phyloP scores from a whole-genome alignment of 2,113 vertebrate genomes.

The Thunnus maccoyii region DNA sequence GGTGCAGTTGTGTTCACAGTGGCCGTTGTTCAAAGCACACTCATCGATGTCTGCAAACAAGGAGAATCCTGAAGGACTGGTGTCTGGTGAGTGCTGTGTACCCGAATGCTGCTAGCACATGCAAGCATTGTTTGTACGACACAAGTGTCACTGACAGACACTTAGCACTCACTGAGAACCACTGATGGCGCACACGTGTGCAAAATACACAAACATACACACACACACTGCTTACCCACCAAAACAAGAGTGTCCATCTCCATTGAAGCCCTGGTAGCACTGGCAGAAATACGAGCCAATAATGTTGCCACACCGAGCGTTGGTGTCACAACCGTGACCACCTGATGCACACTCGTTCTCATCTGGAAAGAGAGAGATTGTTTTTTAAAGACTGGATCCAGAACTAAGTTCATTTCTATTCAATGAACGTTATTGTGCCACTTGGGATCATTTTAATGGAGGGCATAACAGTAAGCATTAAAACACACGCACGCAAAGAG shows the following conservation, averaged over 20 bases:
- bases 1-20: slow-evolving; percentile 83
- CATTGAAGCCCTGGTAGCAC: slow-evolving; percentile 86
- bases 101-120: slow-evolving; percentile 2
- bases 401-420: slow-evolving; percentile 26
- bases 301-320: slow-evolving; percentile 86
- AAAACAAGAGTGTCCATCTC: slow-evolving; percentile 85
- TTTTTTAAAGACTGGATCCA: background rate
- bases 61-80: slow-evolving; percentile 7
- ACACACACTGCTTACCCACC: slow-evolving; percentile 71
- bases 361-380: slow-evolving; percentile 68
- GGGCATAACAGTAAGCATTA: slow-evolving; percentile 51
- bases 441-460: slow-evolving; percentile 34
- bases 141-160: background rate
- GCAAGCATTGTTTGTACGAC: background rate
- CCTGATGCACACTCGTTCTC: slow-evolving; percentile 85
- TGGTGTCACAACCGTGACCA: slow-evolving; percentile 81
- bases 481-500: slow-evolving; percentile 51
- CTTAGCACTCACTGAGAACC: background rate
- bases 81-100: background rate
- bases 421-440: slow-evolving; percentile 1
- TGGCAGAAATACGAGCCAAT: slow-evolving; percentile 89
- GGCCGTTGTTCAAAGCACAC: slow-evolving; percentile 77
- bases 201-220: background rate
- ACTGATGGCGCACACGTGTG: background rate
- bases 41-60: slow-evolving; percentile 83